These are phyloP conservation scores for Hypomesus transpacificus DNA, from an alignment of 2,113 vertebrate genomes.

Conservation along the genomic window DNA sequence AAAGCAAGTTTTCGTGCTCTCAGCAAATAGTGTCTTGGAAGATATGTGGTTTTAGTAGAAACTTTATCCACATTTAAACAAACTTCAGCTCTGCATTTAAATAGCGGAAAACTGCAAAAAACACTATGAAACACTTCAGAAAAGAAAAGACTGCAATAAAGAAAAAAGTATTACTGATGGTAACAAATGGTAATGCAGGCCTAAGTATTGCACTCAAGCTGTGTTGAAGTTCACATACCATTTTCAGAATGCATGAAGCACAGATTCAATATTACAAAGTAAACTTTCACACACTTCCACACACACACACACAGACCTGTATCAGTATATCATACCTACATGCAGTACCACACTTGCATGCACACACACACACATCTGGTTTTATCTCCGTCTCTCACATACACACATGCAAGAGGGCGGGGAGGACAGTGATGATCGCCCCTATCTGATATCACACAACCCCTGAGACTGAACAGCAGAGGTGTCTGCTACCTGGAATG, in stretches of 20 bases:
- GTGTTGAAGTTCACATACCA: not conserved
- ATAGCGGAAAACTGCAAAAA: not conserved
- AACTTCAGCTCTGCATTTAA: not conserved
- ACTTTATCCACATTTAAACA: not conserved
- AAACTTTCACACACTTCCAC: too few species aligned
- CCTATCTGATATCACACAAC: too few species aligned
- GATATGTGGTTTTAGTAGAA: not conserved
- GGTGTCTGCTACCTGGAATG: too few species aligned
- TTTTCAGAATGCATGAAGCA: too few species aligned
- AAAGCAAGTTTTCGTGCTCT: not conserved
- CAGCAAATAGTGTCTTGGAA: not conserved
- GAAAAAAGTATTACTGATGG: too few species aligned
- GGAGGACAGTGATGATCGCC: not conserved
- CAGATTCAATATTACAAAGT: too few species aligned
- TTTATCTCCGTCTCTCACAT: not conserved
- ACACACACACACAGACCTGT: too few species aligned
- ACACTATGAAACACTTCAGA: too few species aligned
- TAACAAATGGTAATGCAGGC: too few species aligned
- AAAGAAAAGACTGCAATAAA: too few species aligned
- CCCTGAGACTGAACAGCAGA: too few species aligned
- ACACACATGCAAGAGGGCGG: not conserved
- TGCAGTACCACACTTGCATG: not conserved
- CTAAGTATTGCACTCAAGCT: not conserved
- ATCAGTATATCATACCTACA: too few species aligned
- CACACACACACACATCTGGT: constrained; percentile 12